phyloP scores from a whole-genome alignment of 1,140 invertebrate species.

The Homarus americanus region DNA sequence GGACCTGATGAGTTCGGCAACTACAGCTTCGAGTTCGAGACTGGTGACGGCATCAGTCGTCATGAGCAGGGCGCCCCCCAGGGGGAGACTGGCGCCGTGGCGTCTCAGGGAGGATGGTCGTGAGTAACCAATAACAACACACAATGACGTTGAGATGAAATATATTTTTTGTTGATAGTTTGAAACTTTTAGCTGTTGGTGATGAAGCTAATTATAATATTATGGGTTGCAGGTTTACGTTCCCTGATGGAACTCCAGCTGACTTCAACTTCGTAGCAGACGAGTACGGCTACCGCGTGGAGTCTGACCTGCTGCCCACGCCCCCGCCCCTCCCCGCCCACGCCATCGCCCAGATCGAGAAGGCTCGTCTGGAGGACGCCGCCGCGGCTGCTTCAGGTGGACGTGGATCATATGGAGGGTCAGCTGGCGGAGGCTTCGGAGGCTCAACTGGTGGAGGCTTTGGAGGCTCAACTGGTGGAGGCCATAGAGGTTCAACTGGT shows the following conservation, averaged over 20 bases:
- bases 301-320: slow-evolving; percentile 32
- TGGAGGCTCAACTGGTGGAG: not conserved
- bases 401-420: slow-evolving; percentile 29
- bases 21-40: slow-evolving; percentile 57
- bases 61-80: slow-evolving; percentile 32
- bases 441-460: not conserved
- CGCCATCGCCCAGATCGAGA: slow-evolving; percentile 34
- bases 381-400: not conserved
- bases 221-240: slow-evolving; percentile 14
- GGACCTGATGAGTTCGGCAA: slow-evolving; percentile 38
- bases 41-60: slow-evolving; percentile 38
- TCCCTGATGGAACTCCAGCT: slow-evolving; percentile 19
- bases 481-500: not conserved
- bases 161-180: not conserved
- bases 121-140: not conserved
- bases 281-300: slow-evolving; percentile 36
- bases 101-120: slow-evolving; percentile 33
- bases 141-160: too few species aligned
- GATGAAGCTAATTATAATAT: not conserved
- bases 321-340: slow-evolving; percentile 45
- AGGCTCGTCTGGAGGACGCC: slow-evolving; percentile 33
- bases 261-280: slow-evolving; percentile 49
- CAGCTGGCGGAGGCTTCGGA: too few species aligned
- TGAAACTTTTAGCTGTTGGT: not conserved
- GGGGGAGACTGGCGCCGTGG: not conserved